These are phyloP conservation scores for Gymnothorax javanicus DNA, from an alignment of 2,797 vertebrate species.

Conservation along the genomic window DNA sequence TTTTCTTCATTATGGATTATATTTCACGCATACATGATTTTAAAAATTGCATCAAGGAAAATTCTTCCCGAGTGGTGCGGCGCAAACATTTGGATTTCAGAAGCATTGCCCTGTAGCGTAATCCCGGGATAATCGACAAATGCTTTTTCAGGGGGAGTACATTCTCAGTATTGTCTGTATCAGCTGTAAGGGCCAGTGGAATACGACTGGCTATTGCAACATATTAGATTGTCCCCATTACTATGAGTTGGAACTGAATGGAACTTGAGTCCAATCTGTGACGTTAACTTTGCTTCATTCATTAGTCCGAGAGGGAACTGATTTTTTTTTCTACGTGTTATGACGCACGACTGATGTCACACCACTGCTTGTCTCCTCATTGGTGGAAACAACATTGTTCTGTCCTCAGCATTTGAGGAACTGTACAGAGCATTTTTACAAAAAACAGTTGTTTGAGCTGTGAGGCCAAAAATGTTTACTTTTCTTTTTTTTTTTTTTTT, in stretches of 20 bases:
- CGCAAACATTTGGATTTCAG: not conserved
- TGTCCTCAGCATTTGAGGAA: not conserved
- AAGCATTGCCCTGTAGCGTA: not conserved
- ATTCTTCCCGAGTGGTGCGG: not conserved
- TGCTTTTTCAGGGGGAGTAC: not conserved
- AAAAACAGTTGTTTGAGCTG: not conserved
- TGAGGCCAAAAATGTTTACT: not conserved
- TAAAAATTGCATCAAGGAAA: not conserved
- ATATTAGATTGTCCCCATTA: too few relatives aligned
- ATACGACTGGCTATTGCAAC: too few relatives aligned
- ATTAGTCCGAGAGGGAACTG: not conserved
- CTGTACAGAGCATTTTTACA: not conserved
- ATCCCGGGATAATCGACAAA: not conserved
- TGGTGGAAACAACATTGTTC: not conserved
- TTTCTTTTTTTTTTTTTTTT: conserved; percentile 29
- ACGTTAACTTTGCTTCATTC: not conserved
- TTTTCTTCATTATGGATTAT: too few relatives aligned
- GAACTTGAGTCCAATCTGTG: too few relatives aligned
- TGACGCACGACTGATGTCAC: not conserved
- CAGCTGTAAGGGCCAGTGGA: too few relatives aligned
- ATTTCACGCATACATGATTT: too few relatives aligned
- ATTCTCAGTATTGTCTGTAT: too few relatives aligned
- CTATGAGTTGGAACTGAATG: too few relatives aligned
- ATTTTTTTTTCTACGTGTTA: not conserved
- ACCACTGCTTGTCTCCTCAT: not conserved